Conservation (phyloP, 2,113 vertebrate genomes). For the Glaucomys volans region DNA sequence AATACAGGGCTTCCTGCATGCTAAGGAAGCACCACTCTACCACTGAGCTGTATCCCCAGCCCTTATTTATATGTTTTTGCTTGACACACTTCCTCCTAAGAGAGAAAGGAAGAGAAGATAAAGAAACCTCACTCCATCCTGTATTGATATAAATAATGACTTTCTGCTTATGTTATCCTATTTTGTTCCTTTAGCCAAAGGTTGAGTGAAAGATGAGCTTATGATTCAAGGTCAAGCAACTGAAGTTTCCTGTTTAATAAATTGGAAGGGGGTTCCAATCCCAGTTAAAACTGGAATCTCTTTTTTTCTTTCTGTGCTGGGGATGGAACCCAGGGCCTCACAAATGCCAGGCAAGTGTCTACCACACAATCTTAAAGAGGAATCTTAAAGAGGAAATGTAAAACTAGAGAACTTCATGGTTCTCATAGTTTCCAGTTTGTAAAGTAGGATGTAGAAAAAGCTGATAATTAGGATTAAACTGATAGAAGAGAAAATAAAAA, state of each 20-base stretch:
- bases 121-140: background rate
- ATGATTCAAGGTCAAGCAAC: background rate
- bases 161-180: background rate
- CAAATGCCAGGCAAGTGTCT: too few species aligned
- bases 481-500: background rate
- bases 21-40: background rate
- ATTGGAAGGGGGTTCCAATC: background rate
- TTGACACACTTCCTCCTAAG: background rate
- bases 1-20: background rate
- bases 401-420: background rate
- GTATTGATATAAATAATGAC: background rate
- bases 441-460: background rate
- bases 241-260: background rate
- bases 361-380: background rate
- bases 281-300: background rate
- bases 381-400: background rate
- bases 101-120: background rate
- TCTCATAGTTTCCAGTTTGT: background rate
- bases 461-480: background rate
- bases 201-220: background rate
- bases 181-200: background rate
- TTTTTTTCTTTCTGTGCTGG: too few species aligned
- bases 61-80: background rate
- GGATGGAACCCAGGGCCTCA: too few species aligned
- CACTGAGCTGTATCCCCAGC: background rate